A percentile compares a stretch with the other conserved stretches of the same genome.
Conservation (phyloP, 2,113 vertebrate genomes). For the Nicator chloris region DNA sequence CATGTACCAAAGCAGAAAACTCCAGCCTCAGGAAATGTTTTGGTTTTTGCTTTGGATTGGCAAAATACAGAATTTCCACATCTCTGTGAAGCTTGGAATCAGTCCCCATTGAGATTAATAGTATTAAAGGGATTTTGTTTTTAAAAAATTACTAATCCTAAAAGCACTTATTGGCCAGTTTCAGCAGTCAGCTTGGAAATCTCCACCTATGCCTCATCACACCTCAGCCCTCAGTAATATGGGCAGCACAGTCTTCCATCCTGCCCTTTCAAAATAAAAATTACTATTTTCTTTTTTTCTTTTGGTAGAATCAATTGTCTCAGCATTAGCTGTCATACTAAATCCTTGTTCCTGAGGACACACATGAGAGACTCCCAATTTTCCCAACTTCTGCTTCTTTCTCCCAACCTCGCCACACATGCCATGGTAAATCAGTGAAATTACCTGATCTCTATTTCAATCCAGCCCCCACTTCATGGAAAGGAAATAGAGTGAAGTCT, state of each 20-base stretch:
- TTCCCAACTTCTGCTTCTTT: not conserved
- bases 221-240: not conserved
- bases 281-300: not conserved
- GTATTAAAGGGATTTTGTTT: not conserved
- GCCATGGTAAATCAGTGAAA: not conserved
- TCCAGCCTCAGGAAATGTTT: not conserved
- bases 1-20: not conserved
- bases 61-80: not conserved
- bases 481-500: not conserved
- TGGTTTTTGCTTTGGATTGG: not conserved
- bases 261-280: not conserved
- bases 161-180: not conserved
- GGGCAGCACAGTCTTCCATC: not conserved
- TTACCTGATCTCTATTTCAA: not conserved
- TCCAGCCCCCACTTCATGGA: not conserved
- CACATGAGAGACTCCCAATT: fast-evolving
- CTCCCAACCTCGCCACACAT: not conserved
- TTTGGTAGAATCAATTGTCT: not conserved
- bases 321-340: not conserved
- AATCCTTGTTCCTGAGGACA: not conserved
- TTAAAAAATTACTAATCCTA: not conserved
- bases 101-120: not conserved
- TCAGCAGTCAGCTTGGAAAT: not conserved
- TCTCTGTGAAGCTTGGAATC: not conserved
- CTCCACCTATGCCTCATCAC: not conserved